Base-by-base conservation (phyloP, 1,140 invertebrate genomes). In the Listronotus bonariensis region DNA sequence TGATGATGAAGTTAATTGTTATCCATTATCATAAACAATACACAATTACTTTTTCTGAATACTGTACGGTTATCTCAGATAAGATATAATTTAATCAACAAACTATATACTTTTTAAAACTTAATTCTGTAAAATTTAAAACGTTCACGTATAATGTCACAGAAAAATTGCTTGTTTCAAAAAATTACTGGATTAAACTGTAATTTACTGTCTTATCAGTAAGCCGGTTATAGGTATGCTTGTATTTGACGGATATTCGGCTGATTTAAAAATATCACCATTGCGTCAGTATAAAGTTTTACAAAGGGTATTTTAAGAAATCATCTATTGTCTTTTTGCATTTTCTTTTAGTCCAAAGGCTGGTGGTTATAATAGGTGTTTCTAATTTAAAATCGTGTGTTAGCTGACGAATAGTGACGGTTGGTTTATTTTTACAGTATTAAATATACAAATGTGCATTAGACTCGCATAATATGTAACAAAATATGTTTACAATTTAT, bases 241-340 rank as follows among this genome's bases (percentile, higher is more conserved):
- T 26, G 42, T 43, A 56, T 56, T 56, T 40, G 14, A 34, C 38
- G 52, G 52, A 26, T 34, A 54, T 54, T 40, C n/a, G 36, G 41
- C 40, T 15, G 54, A 56, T 56, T 56, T 56, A 56, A 56, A 56
- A 56, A 56, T 56, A 56, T 56, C 54, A 56, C 54, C 38, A 31
- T 43, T 45, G 41, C 54, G 40, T 56, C 54, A 56, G 40, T 14
- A 43, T 56, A 26, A 20, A 56, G 18, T 56, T 43, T 40, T 32
- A 36, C 51, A 17, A 56, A 56, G 54, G 57, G 57, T 59, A 59
- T 59, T 59, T 59, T 59, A 59, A 59, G 57, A 59, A 17, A 26
- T 43, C 20, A 36, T 45, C 40, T 54, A 11, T 40, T 40, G 18
- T 40, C 34, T 41, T 26, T 49, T 60, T 40, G 17, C 17, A 51